Base-by-base conservation (phyloP, 2,113 vertebrate genomes). In the Anolis sagrei region DNA sequence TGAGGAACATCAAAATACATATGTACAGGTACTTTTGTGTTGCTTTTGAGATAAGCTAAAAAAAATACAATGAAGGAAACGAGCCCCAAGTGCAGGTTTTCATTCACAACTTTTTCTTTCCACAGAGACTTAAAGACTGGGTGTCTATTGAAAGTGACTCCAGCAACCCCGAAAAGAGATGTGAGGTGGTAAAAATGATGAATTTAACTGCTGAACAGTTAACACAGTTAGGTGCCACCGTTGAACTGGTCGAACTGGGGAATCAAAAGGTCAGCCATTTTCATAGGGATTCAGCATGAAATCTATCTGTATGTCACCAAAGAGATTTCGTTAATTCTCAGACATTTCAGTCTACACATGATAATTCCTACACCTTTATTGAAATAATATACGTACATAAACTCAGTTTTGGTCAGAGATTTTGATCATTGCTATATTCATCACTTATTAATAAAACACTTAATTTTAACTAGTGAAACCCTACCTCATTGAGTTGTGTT, bases 61-160 rank as follows among this genome's bases (percentile, higher is more conserved):
- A n/a, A 61, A 61, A 36, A 10, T 62, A 11, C 32, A 36, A 32
- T 62, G 77, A 61, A 78, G n/a, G 76, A 34, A n/a, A 25, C 16
- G 25, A 18, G 11, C 58, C 32, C 36, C 2, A 9, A 39, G 44
- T 2, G 9, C n/a, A 69, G 85, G 69, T 7, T 25, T 9, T 34
- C 78, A 61, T 25, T 86, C 79, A 76, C 58, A n/a, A 18, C 83
- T 69, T 82, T 21, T 58, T 78, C 75, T 2, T 58, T 74, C 62
- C 83, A 32, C 36, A 97, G 95, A 80, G 91, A 79, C 94, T 97
- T 69, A 90, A 94, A 29, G 94, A 96, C 11, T 97, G 97, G 97
- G 92, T 95, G 39, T 83, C 93, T 9, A 93, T 97, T 6, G 93
- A 96, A 93, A 96, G 95, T 7, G 94, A 95, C 76, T 97, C 97